Evolutionary conservation across 1,140 invertebrate species (phyloP).

Genomic region (Phymorhynchus buccinoides): DNA sequence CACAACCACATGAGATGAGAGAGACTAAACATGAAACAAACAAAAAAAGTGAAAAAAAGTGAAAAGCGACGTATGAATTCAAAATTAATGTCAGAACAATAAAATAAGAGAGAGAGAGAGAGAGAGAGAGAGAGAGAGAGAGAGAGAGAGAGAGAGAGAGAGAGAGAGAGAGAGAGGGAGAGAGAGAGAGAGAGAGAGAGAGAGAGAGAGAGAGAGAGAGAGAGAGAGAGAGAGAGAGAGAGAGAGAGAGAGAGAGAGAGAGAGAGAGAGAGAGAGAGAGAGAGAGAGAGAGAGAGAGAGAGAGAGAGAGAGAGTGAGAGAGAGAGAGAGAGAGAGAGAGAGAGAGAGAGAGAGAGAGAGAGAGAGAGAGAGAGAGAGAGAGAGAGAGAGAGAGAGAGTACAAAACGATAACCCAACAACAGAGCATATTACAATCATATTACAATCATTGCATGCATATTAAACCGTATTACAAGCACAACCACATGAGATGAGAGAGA

Average conservation of each 20-base stretch:
- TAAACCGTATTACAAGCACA: no score
- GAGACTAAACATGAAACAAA: not conserved
- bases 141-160: not conserved
- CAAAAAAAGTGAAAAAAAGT: not conserved
- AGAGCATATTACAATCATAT: no score
- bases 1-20: no score
- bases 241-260: not conserved
- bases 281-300: not conserved
- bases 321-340: not conserved
- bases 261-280: not conserved
- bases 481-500: no score
- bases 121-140: not conserved
- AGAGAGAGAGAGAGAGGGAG: not conserved
- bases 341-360: not conserved
- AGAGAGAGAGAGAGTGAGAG: not conserved
- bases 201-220: not conserved
- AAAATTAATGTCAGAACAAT: no score
- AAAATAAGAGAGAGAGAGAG: not conserved
- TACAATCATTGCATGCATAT: no score
- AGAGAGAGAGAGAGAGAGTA: not conserved
- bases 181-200: not conserved
- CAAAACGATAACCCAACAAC: no score
- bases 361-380: not conserved
- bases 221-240: not conserved
- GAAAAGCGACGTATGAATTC: no score